phyloP scores from a whole-genome alignment of 2,113 vertebrate genomes.

The Otocyon megalotis region DNA sequence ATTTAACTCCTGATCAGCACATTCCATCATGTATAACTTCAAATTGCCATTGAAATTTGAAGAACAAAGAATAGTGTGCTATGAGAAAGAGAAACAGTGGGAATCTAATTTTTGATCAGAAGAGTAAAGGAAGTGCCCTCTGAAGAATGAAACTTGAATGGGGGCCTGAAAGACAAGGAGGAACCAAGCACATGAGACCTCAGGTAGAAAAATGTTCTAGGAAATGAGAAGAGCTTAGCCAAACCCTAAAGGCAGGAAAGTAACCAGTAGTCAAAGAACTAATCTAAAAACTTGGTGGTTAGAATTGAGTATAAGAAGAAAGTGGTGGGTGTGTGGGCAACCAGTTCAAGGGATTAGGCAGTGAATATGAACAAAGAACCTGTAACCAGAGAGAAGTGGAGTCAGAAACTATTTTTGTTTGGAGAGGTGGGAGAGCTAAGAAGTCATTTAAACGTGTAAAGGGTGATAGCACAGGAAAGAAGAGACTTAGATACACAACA shows the following conservation, averaged over 20 bases:
- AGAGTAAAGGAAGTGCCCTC: neutral
- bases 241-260: neutral
- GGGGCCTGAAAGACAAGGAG: neutral
- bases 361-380: neutral
- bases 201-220: neutral
- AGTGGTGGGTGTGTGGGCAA: neutral
- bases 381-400: neutral
- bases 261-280: neutral
- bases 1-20: neutral
- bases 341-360: neutral
- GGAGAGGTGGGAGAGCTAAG: neutral
- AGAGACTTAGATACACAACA: neutral
- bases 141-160: neutral
- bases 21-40: neutral
- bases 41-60: neutral
- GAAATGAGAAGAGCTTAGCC: neutral
- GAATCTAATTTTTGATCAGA: neutral
- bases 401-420: neutral
- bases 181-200: neutral
- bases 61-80: neutral
- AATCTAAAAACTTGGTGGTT: neutral
- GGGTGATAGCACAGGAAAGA: too few relatives aligned
- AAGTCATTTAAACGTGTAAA: neutral
- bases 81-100: neutral
- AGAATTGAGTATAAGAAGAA: neutral